Evolutionary conservation across 2,888 invertebrate species (phyloP).

Genomic region (Bruchidius siliquastri): DNA sequence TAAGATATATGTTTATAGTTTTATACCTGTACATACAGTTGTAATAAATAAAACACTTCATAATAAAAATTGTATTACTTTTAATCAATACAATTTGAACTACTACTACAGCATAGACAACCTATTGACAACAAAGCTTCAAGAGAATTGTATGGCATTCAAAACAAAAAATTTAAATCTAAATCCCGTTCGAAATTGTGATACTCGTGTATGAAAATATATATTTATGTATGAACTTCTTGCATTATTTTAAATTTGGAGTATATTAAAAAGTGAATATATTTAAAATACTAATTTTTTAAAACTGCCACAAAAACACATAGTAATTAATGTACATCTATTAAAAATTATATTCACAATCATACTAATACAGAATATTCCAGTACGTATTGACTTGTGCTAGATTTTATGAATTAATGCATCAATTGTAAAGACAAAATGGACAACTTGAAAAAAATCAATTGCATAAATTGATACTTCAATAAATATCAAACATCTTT

Average conservation of each 20-base stretch:
- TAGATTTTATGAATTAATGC: slow-evolving; percentile 20
- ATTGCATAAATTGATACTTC: not conserved
- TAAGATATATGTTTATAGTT: not conserved
- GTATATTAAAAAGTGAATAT: slow-evolving; percentile 4
- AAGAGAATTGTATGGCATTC: slow-evolving; percentile 6
- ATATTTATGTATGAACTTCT: not conserved
- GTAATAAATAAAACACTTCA: slow-evolving; percentile 6
- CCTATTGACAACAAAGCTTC: slow-evolving; percentile 26
- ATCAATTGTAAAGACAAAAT: slow-evolving; percentile 3
- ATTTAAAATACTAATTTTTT: slow-evolving; percentile 17
- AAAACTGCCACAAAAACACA: slow-evolving; percentile 30
- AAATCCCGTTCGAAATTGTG: not conserved
- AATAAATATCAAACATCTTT: slow-evolving; percentile 23
- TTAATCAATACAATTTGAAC: slow-evolving; percentile 31
- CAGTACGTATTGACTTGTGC: slow-evolving; percentile 16
- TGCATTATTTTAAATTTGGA: not conserved
- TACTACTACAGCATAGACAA: slow-evolving; percentile 30
- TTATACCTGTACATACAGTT: not conserved
- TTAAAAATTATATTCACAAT: slow-evolving; percentile 1
- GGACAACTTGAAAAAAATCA: slow-evolving; percentile 6
- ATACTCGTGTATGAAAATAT: not conserved
- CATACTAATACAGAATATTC: not conserved
- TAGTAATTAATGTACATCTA: slow-evolving; percentile 19
- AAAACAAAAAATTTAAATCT: not conserved
- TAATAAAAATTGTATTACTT: slow-evolving; percentile 35